phyloP scores from a whole-genome alignment of 2,113 vertebrate genomes.

The Mastomys coucha region DNA sequence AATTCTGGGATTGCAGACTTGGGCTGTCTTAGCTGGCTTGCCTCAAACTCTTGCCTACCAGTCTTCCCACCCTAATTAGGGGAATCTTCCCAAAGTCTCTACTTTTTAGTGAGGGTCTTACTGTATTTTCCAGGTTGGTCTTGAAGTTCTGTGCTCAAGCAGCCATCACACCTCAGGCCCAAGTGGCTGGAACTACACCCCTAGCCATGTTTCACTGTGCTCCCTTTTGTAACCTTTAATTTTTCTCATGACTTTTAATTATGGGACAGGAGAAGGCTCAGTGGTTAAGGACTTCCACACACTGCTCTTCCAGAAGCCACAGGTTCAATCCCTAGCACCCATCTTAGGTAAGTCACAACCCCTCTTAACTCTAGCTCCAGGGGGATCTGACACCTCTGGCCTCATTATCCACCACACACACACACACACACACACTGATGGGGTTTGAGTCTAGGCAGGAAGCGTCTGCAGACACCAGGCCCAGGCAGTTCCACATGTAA shows the following conservation, averaged over 20 bases:
- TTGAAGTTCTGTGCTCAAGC: not conserved
- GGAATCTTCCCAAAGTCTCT: not conserved
- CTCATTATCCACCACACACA: not conserved
- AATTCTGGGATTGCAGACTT: not conserved
- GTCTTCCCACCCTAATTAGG: not conserved
- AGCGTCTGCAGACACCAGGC: too few relatives aligned
- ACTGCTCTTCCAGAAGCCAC: not conserved
- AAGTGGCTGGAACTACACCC: not conserved
- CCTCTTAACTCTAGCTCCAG: not conserved
- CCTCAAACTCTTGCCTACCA: not conserved
- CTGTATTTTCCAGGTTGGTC: not conserved
- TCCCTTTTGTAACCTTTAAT: not conserved
- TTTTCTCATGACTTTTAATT: not conserved
- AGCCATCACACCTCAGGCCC: not conserved
- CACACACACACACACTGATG: not conserved
- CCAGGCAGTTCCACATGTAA: too few relatives aligned
- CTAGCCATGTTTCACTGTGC: not conserved
- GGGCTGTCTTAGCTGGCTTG: not conserved
- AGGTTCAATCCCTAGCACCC: not conserved
- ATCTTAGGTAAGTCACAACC: not conserved
- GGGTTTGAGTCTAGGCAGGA: too few relatives aligned
- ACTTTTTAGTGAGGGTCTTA: not conserved
- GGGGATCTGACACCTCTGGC: not conserved
- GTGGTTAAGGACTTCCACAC: not conserved
- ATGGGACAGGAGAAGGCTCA: not conserved